Evolutionary conservation across 2,888 invertebrate genomes (phyloP).

Genomic region (Byasa hedistus): DNA sequence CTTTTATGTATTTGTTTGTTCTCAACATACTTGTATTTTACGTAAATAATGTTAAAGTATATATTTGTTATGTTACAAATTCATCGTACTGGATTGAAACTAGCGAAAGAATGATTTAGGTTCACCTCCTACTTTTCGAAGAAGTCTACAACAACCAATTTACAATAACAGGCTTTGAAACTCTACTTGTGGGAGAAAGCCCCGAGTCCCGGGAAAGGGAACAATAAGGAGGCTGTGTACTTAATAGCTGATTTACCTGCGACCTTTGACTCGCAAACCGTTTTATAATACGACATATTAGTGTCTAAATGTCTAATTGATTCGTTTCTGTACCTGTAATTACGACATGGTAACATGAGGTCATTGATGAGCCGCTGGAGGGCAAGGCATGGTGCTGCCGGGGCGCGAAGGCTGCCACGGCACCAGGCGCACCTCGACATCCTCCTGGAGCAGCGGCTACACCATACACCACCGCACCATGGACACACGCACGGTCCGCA

Average conservation of each 20-base stretch:
- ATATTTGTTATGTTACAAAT: too few species aligned
- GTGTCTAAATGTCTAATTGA: neutral
- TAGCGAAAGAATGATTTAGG: too few species aligned
- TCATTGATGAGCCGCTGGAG: slow-evolving; percentile 70
- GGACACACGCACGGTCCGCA: slow-evolving; percentile 71
- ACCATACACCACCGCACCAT: slow-evolving; percentile 75
- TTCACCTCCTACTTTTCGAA: too few species aligned
- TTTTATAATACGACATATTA: too few species aligned
- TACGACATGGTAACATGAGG: slow-evolving; percentile 71
- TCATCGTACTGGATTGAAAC: too few species aligned
- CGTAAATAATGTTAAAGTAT: neutral
- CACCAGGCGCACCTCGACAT: slow-evolving; percentile 75
- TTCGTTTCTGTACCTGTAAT: slow-evolving; percentile 54
- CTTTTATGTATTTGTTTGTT: neutral
- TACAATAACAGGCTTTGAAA: too few species aligned
- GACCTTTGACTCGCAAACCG: too few species aligned
- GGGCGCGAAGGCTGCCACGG: slow-evolving; percentile 59
- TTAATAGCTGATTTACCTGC: too few species aligned
- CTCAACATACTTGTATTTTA: neutral
- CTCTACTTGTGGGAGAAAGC: too few species aligned
- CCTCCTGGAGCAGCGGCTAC: slow-evolving; percentile 62
- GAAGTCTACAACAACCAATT: too few species aligned
- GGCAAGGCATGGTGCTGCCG: slow-evolving; percentile 65
- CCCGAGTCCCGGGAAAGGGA: too few species aligned
- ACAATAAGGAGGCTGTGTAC: too few species aligned